Evolutionary conservation across 2,888 invertebrate species (phyloP).

Genomic region (Machimus atricapillus): DNA sequence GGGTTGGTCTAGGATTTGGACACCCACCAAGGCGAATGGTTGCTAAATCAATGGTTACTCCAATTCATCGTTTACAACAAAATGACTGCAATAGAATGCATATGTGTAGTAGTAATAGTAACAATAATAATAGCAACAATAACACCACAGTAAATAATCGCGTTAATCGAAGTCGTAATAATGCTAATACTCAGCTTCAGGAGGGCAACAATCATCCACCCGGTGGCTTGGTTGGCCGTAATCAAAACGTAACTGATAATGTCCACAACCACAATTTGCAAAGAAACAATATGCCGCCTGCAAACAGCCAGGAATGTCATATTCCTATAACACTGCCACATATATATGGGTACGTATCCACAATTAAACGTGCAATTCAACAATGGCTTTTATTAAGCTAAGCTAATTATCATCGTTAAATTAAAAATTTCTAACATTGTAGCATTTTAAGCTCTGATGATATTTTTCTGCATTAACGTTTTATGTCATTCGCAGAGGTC

Average conservation of each 20-base stretch:
- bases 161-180: background rate
- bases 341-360: slow-evolving; percentile 49
- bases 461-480: background rate
- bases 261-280: slow-evolving; percentile 49
- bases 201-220: slow-evolving; percentile 20
- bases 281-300: slow-evolving; percentile 22
- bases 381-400: background rate
- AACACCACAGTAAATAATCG: background rate
- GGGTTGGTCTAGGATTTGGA: slow-evolving; percentile 65
- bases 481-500: slow-evolving; percentile 47
- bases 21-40: slow-evolving; percentile 61
- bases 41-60: slow-evolving; percentile 72
- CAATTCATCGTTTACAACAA: slow-evolving; percentile 74
- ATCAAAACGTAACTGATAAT: slow-evolving; percentile 46
- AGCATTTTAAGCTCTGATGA: background rate
- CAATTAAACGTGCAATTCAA: background rate
- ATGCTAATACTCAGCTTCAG: slow-evolving; percentile 13
- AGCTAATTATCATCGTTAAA: background rate
- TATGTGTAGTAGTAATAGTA: slow-evolving; percentile 49
- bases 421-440: background rate
- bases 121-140: slow-evolving; percentile 42
- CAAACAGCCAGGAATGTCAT: slow-evolving; percentile 46
- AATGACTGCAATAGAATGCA: slow-evolving; percentile 51
- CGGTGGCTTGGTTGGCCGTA: slow-evolving; percentile 1
- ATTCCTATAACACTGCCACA: slow-evolving; percentile 51